Evolutionary conservation across 1,140 invertebrate species (phyloP).

Genomic region (Listronotus bonariensis): DNA sequence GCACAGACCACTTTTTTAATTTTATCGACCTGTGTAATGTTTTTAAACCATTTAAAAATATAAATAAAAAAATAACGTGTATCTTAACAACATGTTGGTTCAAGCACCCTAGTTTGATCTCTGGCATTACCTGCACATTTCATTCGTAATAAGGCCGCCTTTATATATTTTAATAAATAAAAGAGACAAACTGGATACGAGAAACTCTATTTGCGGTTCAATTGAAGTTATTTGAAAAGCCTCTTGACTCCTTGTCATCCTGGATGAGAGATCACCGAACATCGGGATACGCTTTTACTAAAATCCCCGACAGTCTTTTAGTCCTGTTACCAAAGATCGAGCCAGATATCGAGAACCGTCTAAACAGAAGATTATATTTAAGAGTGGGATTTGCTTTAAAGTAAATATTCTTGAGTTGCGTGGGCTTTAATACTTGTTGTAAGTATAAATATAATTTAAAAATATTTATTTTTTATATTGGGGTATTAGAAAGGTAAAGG

Average conservation of each 20-base stretch:
- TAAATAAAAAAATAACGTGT: too few species aligned
- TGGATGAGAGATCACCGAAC: constrained; percentile 37
- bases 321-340: constrained; percentile 21
- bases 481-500: too few species aligned
- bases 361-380: constrained; percentile 14
- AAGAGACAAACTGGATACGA: constrained; percentile 26
- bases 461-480: too few species aligned
- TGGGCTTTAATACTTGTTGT: neutral
- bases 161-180: constrained; percentile 16
- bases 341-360: constrained; percentile 5
- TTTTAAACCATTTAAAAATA: too few species aligned
- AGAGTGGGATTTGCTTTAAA: neutral
- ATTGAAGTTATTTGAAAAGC: constrained; percentile 36
- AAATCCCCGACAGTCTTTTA: constrained; percentile 35
- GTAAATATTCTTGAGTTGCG: neutral
- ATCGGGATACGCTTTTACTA: constrained; percentile 37
- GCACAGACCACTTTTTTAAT: too few species aligned
- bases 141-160: neutral
- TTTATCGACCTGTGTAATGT: too few species aligned
- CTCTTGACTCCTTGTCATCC: constrained; percentile 33
- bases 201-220: constrained; percentile 31
- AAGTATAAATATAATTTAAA: too few species aligned
- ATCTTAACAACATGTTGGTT: too few species aligned
- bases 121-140: too few species aligned
- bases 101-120: too few species aligned